These are phyloP conservation scores for Argyra leucocephala DNA, from an alignment of 2,888 invertebrate genomes.

Conservation along the genomic window DNA sequence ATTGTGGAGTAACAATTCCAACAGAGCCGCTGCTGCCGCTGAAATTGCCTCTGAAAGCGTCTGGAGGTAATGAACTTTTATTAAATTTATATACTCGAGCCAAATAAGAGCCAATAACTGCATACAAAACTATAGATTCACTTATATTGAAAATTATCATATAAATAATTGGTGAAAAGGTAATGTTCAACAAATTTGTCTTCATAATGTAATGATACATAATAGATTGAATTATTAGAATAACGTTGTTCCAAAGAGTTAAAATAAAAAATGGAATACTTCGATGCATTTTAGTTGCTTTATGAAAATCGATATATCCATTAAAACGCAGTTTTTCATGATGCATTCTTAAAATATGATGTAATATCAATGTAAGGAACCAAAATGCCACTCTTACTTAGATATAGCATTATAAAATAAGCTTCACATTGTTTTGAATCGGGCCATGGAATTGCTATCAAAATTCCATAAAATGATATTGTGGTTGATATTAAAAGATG, in stretches of 20 bases:
- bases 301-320: slow-evolving; percentile 61
- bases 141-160: slow-evolving; percentile 48
- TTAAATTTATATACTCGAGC: slow-evolving; percentile 55
- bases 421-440: slow-evolving; percentile 46
- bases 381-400: slow-evolving; percentile 50
- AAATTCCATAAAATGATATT: slow-evolving; percentile 38
- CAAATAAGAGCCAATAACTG: slow-evolving; percentile 48
- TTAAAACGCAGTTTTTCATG: slow-evolving; percentile 54
- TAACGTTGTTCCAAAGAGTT: slow-evolving; percentile 52
- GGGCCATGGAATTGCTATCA: slow-evolving; percentile 33
- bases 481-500: slow-evolving; percentile 37
- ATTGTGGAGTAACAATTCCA: slow-evolving; percentile 44
- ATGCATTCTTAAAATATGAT: slow-evolving; percentile 50
- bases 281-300: slow-evolving; percentile 50
- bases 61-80: slow-evolving; percentile 49
- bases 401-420: slow-evolving; percentile 51
- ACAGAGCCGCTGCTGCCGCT: slow-evolving; percentile 35
- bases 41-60: slow-evolving; percentile 49
- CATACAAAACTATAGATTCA: slow-evolving; percentile 46
- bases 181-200: slow-evolving; percentile 47
- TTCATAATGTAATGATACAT: slow-evolving; percentile 51
- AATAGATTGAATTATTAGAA: slow-evolving; percentile 49
- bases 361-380: slow-evolving; percentile 51
- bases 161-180: slow-evolving; percentile 50
- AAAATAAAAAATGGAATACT: slow-evolving; percentile 53